phyloP scores from a whole-genome alignment of 2,797 vertebrate species.

The Amblyraja radiata region DNA sequence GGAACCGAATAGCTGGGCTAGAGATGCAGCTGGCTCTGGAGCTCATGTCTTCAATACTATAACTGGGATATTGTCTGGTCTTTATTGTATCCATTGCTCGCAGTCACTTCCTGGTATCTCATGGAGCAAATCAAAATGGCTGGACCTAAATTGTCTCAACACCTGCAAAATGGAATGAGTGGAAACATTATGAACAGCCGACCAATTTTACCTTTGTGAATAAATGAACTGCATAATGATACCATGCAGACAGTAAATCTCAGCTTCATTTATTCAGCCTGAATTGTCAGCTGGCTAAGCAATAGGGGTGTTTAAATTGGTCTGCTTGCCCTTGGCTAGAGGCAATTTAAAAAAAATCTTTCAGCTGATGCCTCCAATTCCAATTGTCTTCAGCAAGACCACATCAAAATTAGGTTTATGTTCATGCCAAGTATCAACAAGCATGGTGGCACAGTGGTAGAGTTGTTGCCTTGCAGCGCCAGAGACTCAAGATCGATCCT shows the following conservation, averaged over 20 bases:
- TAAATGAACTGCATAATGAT: neutral
- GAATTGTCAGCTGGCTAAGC: neutral
- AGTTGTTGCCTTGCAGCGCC: too few relatives aligned
- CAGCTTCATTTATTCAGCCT: neutral
- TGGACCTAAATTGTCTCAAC: too few relatives aligned
- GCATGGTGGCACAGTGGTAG: too few relatives aligned
- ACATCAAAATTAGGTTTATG: neutral
- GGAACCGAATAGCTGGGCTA: too few relatives aligned
- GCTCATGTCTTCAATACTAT: too few relatives aligned
- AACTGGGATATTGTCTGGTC: too few relatives aligned
- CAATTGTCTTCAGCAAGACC: neutral
- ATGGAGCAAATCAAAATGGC: too few relatives aligned
- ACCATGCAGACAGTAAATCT: neutral
- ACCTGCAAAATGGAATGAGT: neutral
- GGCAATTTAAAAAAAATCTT: neutral
- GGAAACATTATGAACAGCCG: neutral
- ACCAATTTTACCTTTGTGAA: neutral
- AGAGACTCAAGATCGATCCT: too few relatives aligned
- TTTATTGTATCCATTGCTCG: too few relatives aligned
- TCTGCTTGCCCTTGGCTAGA: neutral
- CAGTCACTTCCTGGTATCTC: too few relatives aligned
- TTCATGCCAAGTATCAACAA: too few relatives aligned
- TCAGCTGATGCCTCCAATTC: neutral
- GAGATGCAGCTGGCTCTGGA: too few relatives aligned
- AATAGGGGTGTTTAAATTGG: neutral